Percentiles rank a stretch among this genome's conserved stretches.
These are phyloP conservation scores for Chaetodon trifascialis DNA, from an alignment of 2,113 vertebrate species.

Conservation along the genomic window DNA sequence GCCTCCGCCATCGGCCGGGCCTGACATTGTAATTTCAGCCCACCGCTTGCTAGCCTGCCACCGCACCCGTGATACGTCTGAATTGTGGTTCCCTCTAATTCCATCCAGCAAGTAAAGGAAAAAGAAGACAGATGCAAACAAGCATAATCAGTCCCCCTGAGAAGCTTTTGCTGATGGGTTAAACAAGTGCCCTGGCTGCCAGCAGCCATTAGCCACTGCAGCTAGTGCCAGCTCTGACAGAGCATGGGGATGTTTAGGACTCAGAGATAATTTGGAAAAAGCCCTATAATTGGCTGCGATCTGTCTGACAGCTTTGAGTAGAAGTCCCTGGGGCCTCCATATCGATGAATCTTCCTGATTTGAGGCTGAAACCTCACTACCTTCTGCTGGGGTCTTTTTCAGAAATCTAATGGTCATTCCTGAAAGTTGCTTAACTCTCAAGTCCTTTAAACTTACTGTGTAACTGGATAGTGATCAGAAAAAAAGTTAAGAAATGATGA, in stretches of 20 bases:
- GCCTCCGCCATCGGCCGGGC: not conserved
- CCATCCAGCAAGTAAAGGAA: not conserved
- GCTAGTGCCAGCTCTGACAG: slow-evolving; percentile 60
- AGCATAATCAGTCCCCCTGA: slow-evolving; percentile 61
- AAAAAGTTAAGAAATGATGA: not conserved
- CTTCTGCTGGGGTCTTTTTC: slow-evolving; percentile 23
- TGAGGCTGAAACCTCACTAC: slow-evolving; percentile 27
- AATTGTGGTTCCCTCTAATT: slow-evolving; percentile 30
- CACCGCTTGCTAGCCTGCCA: not conserved
- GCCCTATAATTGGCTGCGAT: slow-evolving; percentile 71
- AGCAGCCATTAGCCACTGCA: slow-evolving; percentile 65
- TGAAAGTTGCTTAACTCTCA: slow-evolving; percentile 17
- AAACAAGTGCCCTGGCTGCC: slow-evolving; percentile 64
- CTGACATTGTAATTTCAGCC: slow-evolving; percentile 39
- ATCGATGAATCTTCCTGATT: slow-evolving; percentile 65
- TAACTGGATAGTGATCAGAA: not conserved
- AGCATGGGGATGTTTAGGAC: slow-evolving; percentile 53
- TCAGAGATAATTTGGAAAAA: slow-evolving; percentile 70
- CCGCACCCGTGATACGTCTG: not conserved
- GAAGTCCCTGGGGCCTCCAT: slow-evolving; percentile 29
- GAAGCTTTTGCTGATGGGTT: slow-evolving; percentile 58
- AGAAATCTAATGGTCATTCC: slow-evolving; percentile 21
- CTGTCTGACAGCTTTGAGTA: slow-evolving; percentile 58
- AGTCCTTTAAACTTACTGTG: slow-evolving; percentile 25
- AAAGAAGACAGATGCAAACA: slow-evolving; percentile 58